Conservation (phyloP, 2,113 vertebrate species). For the Sinocyclocheilus grahami region DNA sequence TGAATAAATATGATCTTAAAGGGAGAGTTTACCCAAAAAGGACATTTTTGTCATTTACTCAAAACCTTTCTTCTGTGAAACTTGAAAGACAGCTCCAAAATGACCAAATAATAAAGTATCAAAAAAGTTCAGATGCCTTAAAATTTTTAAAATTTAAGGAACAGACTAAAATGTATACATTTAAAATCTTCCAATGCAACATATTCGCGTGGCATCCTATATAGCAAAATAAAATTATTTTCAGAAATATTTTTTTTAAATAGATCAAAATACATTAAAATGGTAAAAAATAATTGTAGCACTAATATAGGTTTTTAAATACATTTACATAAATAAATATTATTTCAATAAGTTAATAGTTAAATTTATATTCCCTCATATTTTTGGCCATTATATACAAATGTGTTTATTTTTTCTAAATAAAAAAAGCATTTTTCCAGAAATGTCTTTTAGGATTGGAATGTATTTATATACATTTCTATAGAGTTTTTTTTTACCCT, state of each 20-base stretch:
- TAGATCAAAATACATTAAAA: neutral
- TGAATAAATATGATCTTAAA: neutral
- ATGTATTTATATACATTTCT: no score
- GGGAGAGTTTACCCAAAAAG: neutral
- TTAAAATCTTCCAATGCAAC: neutral
- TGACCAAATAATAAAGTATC: neutral
- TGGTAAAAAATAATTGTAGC: no score
- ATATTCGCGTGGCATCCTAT: neutral
- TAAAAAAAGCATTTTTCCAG: neutral
- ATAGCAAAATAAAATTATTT: neutral
- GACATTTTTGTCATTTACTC: neutral
- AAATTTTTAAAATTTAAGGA: neutral
- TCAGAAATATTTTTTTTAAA: neutral
- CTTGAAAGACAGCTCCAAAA: neutral
- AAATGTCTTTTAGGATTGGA: neutral
- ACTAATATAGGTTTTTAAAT: neutral
- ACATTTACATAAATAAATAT: neutral
- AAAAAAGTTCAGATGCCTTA: neutral
- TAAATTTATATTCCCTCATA: no score
- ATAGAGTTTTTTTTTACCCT: no score
- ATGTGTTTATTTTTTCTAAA: neutral
- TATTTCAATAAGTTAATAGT: neutral
- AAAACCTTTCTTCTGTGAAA: neutral
- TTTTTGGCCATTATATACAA: no score
- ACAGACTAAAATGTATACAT: no score